Conservation (phyloP, 2,888 invertebrate species). For the Blera fallax region DNA sequence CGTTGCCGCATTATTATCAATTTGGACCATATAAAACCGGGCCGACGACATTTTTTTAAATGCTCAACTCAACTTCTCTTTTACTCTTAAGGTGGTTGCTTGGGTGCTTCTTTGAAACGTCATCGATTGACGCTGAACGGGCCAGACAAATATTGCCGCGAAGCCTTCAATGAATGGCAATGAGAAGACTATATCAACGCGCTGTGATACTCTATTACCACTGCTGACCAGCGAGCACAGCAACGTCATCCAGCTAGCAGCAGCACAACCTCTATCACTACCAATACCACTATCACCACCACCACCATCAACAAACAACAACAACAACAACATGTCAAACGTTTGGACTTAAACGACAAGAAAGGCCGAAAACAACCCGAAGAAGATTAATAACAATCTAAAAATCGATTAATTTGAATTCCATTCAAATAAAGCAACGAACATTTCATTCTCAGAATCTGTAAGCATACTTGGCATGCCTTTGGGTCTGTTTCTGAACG, state of each 20-base stretch:
- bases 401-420: constrained; percentile 71
- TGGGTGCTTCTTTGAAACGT: constrained; percentile 22
- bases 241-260: not conserved
- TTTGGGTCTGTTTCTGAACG: constrained; percentile 18
- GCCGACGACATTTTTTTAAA: constrained; percentile 33
- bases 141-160: constrained; percentile 36
- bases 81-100: not conserved
- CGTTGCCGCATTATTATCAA: constrained; percentile 42
- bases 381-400: constrained; percentile 70
- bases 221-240: not conserved
- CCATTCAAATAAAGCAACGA: constrained; percentile 68
- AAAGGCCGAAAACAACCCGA: constrained; percentile 46
- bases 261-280: not conserved
- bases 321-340: constrained; percentile 33
- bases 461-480: constrained; percentile 64
- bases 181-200: constrained; percentile 10
- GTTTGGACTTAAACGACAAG: constrained; percentile 7
- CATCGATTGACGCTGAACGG: constrained; percentile 30
- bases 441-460: constrained; percentile 67
- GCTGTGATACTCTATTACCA: not conserved
- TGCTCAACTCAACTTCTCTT: not conserved
- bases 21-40: constrained; percentile 41
- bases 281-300: not conserved
- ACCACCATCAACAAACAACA: not conserved
- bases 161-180: constrained; percentile 53